Evolutionary conservation across 2,797 vertebrate species (phyloP).

Genomic region (Argyrosomus regius): DNA sequence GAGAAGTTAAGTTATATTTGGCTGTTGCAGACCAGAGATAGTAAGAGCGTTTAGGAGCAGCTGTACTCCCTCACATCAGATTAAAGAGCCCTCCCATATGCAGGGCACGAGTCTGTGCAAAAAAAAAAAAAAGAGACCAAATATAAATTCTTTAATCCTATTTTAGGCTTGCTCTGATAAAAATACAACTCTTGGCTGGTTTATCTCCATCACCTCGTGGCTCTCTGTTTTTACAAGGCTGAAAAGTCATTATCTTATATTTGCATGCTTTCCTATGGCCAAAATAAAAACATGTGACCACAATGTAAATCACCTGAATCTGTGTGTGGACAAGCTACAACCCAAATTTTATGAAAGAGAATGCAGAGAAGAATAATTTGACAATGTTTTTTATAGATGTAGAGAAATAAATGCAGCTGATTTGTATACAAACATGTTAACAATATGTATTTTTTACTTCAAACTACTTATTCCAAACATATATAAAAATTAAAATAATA

Average conservation of each 20-base stretch:
- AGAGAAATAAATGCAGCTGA: background rate
- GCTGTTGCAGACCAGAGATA: slow-evolving; percentile 6
- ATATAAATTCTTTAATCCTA: background rate
- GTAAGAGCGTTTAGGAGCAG: slow-evolving; percentile 6
- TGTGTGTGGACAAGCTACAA: slow-evolving; percentile 1
- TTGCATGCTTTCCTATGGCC: slow-evolving; percentile 8
- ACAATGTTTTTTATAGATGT: background rate
- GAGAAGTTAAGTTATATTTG: background rate
- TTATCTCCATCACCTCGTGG: background rate
- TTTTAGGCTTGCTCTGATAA: background rate
- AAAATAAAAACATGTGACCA: slow-evolving; percentile 14
- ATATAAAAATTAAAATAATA: background rate
- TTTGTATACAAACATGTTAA: background rate
- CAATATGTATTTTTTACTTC: background rate
- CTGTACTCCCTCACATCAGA: background rate
- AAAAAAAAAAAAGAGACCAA: background rate
- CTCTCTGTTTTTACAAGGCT: background rate
- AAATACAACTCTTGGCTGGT: background rate
- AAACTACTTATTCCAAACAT: background rate
- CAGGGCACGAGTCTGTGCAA: slow-evolving; percentile 4
- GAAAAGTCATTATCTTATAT: slow-evolving; percentile 3
- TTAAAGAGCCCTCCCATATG: slow-evolving; percentile 10
- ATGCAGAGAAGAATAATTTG: background rate
- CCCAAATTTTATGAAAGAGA: background rate
- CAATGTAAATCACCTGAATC: slow-evolving; percentile 2